Conservation (phyloP, 2,113 vertebrate genomes). For the Chaetura pelagica region DNA sequence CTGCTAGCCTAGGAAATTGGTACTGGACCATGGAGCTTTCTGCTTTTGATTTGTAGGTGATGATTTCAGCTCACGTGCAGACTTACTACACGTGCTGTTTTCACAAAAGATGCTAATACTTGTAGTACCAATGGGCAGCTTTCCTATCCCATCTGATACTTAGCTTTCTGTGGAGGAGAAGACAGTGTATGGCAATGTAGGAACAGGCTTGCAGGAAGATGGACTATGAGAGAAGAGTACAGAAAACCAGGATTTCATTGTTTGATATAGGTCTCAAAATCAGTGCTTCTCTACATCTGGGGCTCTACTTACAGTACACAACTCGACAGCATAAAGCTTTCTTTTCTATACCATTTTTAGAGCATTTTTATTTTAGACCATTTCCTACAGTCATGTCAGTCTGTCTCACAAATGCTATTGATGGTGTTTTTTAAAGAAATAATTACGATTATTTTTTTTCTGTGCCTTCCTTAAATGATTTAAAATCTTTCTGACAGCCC, state of each 20-base stretch:
- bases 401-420: background rate
- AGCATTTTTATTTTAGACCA: background rate
- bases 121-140: background rate
- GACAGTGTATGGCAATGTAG: background rate
- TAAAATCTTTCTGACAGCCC: slow-evolving; percentile 62
- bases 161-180: accelerated
- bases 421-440: slow-evolving; percentile 4
- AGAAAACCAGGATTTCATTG: background rate
- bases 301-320: background rate
- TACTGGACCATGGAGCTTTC: background rate
- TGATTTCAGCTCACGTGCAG: background rate
- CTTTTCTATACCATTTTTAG: background rate
- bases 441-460: background rate
- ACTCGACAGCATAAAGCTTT: background rate
- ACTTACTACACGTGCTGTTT: background rate
- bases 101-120: background rate
- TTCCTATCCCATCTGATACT: background rate
- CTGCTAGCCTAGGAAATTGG: background rate
- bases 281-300: accelerated
- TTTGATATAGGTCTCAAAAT: background rate
- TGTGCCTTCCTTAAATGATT: slow-evolving; percentile 30
- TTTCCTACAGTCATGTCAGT: background rate
- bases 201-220: background rate
- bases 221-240: background rate
- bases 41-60: background rate